Percentiles rank a stretch among this genome's conserved stretches.
Evolutionary conservation across 2,113 vertebrate genomes (phyloP).

Genomic region (Butorides virescens): DNA sequence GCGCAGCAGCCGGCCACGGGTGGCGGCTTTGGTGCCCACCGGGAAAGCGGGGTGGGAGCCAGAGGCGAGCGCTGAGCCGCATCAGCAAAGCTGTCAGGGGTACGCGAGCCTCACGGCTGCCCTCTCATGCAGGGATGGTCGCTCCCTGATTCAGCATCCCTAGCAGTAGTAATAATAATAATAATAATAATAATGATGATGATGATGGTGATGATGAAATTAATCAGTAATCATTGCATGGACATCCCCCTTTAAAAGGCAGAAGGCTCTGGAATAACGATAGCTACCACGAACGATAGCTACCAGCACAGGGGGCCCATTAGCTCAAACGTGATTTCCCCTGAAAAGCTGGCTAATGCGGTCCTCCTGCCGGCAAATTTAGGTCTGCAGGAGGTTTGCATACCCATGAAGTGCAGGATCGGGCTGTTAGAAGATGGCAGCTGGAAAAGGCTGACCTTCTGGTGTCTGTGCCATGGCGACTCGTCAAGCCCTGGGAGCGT

Average conservation of each 20-base stretch:
- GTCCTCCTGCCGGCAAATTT: neutral
- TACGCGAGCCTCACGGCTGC: accelerated
- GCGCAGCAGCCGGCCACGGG: neutral
- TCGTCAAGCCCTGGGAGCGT: accelerated
- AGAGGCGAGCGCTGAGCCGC: accelerated
- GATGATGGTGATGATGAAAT: neutral
- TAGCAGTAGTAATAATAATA: no score
- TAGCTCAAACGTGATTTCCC: neutral
- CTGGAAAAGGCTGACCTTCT: neutral
- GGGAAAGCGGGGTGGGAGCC: neutral
- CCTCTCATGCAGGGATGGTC: neutral
- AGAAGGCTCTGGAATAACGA: neutral
- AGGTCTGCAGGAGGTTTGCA: neutral
- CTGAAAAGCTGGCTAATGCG: neutral
- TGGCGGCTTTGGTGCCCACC: neutral
- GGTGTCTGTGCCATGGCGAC: accelerated
- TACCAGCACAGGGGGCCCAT: neutral
- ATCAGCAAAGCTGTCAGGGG: neutral
- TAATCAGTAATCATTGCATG: neutral
- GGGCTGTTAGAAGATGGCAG: neutral
- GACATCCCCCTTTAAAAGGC: neutral
- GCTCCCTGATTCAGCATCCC: neutral
- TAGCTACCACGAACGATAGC: neutral
- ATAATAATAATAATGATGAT: no score
- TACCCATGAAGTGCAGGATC: accelerated